Evolutionary conservation across 2,113 vertebrate species (phyloP), one percentile per base, ranked within the genome.

Genomic region (Empidonax traillii): DNA sequence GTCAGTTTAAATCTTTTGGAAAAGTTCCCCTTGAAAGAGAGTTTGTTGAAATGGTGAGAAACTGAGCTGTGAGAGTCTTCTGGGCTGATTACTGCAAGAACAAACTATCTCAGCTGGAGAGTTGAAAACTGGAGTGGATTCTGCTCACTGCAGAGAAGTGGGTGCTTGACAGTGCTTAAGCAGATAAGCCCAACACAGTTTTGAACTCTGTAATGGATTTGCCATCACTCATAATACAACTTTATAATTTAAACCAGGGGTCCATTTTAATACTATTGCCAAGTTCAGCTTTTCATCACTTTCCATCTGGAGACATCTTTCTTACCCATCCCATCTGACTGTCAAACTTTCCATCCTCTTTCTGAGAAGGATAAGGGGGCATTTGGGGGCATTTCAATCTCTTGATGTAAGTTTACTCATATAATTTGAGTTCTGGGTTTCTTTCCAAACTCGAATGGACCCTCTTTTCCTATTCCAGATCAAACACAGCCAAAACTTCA

Each of bases 271-370:
- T 46, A 62, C 14, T 52, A 80, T 73, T 67, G 75, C 78, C 85
- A 87, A 79, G 61, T 85, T 77, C 44, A 85, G 30, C 55, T 85
- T 89, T 91, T 93, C 33, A 52, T 80, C 21, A 28, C 21, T 84
- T 93, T 94, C 68, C 87, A 71, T 81, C 49, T 88, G 85, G 72
- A 94, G 51, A 22, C 14, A 52, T 90, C 71, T 82, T 91, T 79
- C 37, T 85, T 65, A 33, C 25, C 6, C 9, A 35, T 79, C 21
- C 52, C 47, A 49, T 80, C 27, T 59, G 49, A 56, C 52, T 51
- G 85, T 66, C 52, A 82, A 63, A 69, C 7, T 90, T 96, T 84
- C 82, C 79, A 61, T 35, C 68, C 52, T 74, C 39, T 41, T 41
- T 41, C 39, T 41, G 24, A 72, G 43, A 80, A 71, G 75, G 27